phyloP scores from a whole-genome alignment of 2,888 invertebrate genomes.

The Diplazon laetatorius region DNA sequence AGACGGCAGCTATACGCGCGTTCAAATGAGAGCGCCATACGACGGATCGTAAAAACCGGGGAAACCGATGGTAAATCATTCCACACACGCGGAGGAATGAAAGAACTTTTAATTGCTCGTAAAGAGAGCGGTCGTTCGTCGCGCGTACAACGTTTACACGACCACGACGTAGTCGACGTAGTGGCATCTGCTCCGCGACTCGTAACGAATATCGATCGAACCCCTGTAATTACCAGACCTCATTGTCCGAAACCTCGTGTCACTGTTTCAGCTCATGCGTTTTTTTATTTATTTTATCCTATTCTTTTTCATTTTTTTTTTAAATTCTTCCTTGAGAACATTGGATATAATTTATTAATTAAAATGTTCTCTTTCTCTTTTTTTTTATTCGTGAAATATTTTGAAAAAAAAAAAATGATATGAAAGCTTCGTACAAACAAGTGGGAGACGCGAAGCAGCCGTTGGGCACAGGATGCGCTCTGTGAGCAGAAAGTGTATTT shows the following conservation, averaged over 20 bases:
- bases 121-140: constrained; percentile 38
- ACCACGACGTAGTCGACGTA: constrained; percentile 8
- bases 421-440: not conserved
- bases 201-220: constrained; percentile 40
- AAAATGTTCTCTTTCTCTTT: not conserved
- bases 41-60: constrained; percentile 53
- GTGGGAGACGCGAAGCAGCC: constrained; percentile 2
- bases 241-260: constrained; percentile 21
- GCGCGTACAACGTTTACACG: constrained; percentile 33
- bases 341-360: not conserved
- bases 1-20: not conserved
- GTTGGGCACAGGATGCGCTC: constrained; percentile 1
- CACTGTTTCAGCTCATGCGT: constrained; percentile 17
- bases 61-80: constrained; percentile 51
- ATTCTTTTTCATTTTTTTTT: no score
- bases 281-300: not conserved
- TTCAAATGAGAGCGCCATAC: constrained; percentile 11
- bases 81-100: constrained; percentile 23
- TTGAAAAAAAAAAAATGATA: not conserved
- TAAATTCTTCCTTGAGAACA: not conserved
- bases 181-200: constrained; percentile 29
- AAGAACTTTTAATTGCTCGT: constrained; percentile 59
- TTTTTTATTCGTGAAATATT: not conserved
- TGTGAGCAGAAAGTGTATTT: constrained; percentile 54
- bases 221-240: constrained; percentile 16